Evolutionary conservation across 2,113 vertebrate genomes (phyloP), one percentile per base, ranked within the genome.

Genomic region (Coryphaenoides rupestris): DNA sequence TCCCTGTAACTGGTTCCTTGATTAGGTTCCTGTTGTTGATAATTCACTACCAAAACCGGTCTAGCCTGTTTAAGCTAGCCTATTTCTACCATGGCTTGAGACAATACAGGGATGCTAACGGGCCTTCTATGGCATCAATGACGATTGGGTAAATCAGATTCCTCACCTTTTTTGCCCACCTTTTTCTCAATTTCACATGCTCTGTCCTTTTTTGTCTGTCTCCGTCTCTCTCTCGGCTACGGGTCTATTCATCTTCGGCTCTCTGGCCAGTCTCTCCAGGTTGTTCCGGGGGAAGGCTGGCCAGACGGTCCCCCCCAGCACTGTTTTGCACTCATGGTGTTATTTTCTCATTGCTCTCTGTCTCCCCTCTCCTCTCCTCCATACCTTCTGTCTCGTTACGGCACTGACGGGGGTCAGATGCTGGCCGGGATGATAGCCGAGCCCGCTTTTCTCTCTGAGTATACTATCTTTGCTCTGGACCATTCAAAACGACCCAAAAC

Each of bases 401-500:
- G 87, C 88, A 82, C 88, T 93, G 91, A 91, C 90, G 92, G 92
- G n/a, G 88, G 89, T 92, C 93, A 99, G 96, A 89, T 95, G 74
- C 92, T 98, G 94, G 96, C 95, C 46, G 93, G 93, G 92, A 98
- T 98, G 94, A 97, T 98, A 98, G 95, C 96, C 92, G 95, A 99
- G 80, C 96, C 97, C 85, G 95, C 97, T 94, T 98, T 98, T 94
- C 96, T 99, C 86, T 99, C 97, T 94, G 96, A 99, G 84, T 99
- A 98, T 92, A 98, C 97, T 98, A 90, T 98, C 92, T 99, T 99
- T 99, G 95, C 96, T 96, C 94, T 98, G 95, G 97, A 98, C 93
- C 87, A 93, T 91, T 94, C 91, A 94, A 95, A 95, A 81, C 92
- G 85, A 87, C 93, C 92, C 90, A 93, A 93, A 91, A 85, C 93